Conservation (phyloP, 1,140 invertebrate species). For the Cydia fagiglandana region DNA sequence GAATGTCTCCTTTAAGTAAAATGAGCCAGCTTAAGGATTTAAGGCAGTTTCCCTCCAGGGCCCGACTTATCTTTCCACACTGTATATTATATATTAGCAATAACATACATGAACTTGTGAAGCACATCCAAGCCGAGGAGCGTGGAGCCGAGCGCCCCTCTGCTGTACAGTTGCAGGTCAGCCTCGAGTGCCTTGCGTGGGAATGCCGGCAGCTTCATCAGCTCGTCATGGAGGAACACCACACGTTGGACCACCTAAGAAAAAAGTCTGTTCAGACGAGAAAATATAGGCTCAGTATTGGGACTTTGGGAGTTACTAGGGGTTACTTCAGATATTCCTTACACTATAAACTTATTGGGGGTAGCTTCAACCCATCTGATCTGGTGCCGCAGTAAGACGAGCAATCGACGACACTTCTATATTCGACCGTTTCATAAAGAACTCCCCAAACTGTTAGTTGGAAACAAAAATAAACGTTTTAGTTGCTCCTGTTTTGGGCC, state of each 20-base stretch:
- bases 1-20: no score
- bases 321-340: no score
- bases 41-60: no score
- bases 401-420: no score
- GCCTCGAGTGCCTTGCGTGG: conserved; percentile 98
- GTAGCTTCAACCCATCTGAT: no score
- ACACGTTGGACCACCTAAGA: conserved; percentile 93
- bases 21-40: no score
- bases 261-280: neutral
- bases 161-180: conserved; percentile 95
- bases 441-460: no score
- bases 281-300: neutral
- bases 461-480: neutral
- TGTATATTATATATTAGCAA: neutral
- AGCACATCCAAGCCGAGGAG: conserved; percentile 96
- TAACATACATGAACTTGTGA: conserved; percentile 93
- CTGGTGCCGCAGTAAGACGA: no score
- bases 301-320: no score
- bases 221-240: conserved; percentile 99
- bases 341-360: no score
- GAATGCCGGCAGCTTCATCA: conserved; percentile 99
- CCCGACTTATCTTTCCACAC: no score
- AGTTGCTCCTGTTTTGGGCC: neutral
- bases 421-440: no score
- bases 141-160: conserved; percentile 94